A percentile compares a stretch with the other conserved stretches of the same genome.
Evolutionary conservation across 2,888 invertebrate species (phyloP).

Genomic region (Drosophila aldrichi): DNA sequence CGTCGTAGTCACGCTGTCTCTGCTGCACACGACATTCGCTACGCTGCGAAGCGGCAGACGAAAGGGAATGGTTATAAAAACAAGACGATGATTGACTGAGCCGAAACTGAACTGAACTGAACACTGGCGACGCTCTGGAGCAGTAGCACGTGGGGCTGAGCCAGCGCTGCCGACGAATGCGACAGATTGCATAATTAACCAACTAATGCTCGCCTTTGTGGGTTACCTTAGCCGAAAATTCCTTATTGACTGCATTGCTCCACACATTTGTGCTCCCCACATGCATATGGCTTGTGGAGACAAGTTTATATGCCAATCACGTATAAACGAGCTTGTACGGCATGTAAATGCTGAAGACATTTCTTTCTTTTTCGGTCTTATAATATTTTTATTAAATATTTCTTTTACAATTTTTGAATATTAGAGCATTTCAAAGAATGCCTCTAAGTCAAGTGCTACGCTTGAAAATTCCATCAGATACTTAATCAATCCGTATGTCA

Average conservation of each 20-base stretch:
- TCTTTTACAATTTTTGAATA: background rate
- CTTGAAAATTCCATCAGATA: too few relatives aligned
- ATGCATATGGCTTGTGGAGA: background rate
- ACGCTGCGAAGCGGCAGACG: slow-evolving; percentile 34
- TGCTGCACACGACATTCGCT: slow-evolving; percentile 49
- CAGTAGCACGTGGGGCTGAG: slow-evolving; percentile 28
- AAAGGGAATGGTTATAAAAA: slow-evolving; percentile 31
- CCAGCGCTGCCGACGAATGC: slow-evolving; percentile 29
- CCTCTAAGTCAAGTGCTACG: background rate
- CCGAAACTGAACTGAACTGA: slow-evolving; percentile 24
- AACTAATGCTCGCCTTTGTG: background rate
- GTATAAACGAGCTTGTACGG: background rate
- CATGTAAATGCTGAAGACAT: background rate
- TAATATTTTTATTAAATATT: background rate
- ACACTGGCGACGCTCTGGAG: slow-evolving; percentile 19
- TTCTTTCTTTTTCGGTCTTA: background rate
- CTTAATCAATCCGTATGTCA: too few relatives aligned
- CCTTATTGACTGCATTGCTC: background rate
- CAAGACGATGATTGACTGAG: slow-evolving; percentile 35
- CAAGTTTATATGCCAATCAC: background rate
- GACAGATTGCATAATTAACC: slow-evolving; percentile 58
- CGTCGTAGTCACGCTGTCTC: slow-evolving; percentile 44
- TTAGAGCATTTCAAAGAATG: background rate
- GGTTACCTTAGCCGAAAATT: background rate
- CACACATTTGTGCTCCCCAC: background rate